Evolutionary conservation across 2,113 vertebrate species (phyloP).

Genomic region (Leptodactylus fuscus): DNA sequence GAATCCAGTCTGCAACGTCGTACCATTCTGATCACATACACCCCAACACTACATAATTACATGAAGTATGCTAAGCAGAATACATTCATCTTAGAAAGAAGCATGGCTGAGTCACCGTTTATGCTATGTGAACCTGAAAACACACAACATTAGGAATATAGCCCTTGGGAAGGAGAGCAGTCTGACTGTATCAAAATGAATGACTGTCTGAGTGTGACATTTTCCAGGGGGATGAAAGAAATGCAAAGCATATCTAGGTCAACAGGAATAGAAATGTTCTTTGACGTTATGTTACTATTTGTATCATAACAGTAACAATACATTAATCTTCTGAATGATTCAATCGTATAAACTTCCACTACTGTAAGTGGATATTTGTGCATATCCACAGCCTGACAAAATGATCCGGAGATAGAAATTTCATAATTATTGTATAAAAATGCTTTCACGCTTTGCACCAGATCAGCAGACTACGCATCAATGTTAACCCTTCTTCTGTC

Average conservation of each 20-base stretch:
- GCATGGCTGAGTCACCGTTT: conserved; percentile 35
- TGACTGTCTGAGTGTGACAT: conserved; percentile 47
- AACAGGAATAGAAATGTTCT: conserved; percentile 16
- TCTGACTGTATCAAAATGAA: conserved; percentile 50
- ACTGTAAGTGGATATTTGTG: background rate
- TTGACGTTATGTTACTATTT: conserved; percentile 6
- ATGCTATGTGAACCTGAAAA: conserved; percentile 36
- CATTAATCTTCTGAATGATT: background rate
- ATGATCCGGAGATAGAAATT: background rate
- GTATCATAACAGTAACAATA: background rate
- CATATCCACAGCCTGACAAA: background rate
- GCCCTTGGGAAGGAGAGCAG: conserved; percentile 46
- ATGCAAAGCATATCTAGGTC: conserved; percentile 48
- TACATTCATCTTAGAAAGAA: background rate
- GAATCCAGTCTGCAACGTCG: background rate
- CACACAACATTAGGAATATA: conserved; percentile 46
- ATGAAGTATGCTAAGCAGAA: background rate
- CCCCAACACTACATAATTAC: background rate
- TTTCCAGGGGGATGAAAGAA: conserved; percentile 39
- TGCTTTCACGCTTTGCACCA: background rate
- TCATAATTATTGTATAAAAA: background rate
- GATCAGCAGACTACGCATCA: background rate
- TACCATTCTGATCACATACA: background rate
- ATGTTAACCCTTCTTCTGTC: conserved; percentile 25
- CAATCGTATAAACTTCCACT: background rate